These are phyloP conservation scores for Malacoctenus gilli DNA, from an alignment of 2,797 vertebrate species.

Conservation along the genomic window DNA sequence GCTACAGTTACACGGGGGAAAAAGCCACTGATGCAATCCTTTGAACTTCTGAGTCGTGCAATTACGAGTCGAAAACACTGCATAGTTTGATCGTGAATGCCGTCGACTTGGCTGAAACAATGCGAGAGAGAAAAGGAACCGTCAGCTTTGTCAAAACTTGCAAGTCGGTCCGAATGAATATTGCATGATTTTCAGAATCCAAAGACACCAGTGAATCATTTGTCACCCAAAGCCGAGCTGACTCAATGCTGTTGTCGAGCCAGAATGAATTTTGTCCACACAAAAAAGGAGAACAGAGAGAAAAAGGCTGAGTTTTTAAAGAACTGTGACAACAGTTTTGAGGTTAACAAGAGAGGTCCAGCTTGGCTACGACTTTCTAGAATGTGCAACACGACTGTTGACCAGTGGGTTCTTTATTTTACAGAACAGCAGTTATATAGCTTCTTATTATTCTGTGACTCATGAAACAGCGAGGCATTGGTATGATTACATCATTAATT, in stretches of 20 bases:
- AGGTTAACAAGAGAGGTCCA: too few relatives aligned
- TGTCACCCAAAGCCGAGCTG: conserved; percentile 40
- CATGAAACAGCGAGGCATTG: conserved; percentile 11
- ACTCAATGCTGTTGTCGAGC: conserved; percentile 32
- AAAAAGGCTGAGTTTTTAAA: conserved; percentile 7
- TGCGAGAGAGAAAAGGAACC: not conserved
- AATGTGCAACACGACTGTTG: not conserved
- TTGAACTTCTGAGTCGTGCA: too few relatives aligned
- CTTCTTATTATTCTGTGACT: conserved; percentile 30
- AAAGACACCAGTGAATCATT: conserved; percentile 38
- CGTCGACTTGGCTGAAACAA: conserved; percentile 4
- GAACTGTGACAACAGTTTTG: not conserved
- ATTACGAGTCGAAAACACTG: too few relatives aligned
- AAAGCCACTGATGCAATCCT: too few relatives aligned
- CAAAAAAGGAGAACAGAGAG: conserved; percentile 21
- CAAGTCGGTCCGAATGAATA: conserved; percentile 24
- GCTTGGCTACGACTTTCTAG: too few relatives aligned
- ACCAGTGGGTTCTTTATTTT: conserved; percentile 9
- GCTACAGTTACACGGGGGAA: too few relatives aligned
- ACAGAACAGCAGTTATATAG: not conserved
- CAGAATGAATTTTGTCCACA: conserved; percentile 16
- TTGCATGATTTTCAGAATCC: conserved; percentile 18
- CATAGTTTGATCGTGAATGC: too few relatives aligned
- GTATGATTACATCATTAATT: conserved; percentile 16
- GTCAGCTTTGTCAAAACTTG: conserved; percentile 14